Evolutionary conservation across 2,113 vertebrate genomes (phyloP).

Genomic region (Meleagris gallopavo): DNA sequence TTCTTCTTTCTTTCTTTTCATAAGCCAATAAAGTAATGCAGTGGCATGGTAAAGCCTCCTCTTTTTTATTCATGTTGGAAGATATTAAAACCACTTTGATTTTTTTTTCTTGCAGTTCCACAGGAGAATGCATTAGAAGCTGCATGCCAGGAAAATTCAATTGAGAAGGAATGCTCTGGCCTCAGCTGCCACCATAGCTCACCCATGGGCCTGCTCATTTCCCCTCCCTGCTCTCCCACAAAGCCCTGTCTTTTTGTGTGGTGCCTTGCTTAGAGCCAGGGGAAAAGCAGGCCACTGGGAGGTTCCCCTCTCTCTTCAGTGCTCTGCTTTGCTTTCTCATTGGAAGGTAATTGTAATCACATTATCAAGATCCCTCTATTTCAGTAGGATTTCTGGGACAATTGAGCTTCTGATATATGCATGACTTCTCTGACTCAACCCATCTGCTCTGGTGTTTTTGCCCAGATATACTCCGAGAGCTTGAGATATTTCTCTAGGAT

Average conservation of each 20-base stretch:
- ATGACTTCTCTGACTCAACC: neutral
- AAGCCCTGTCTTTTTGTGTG: neutral
- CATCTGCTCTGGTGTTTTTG: neutral
- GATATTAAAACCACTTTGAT: constrained; percentile 5
- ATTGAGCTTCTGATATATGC: fast-evolving
- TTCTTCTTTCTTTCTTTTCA: constrained; percentile 1
- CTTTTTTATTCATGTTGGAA: neutral
- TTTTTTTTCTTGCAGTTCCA: constrained; percentile 31
- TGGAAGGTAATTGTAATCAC: neutral
- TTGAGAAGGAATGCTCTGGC: constrained; percentile 16
- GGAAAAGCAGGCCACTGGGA: neutral
- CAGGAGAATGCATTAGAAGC: neutral
- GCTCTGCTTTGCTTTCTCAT: neutral
- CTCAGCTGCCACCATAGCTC: constrained; percentile 15
- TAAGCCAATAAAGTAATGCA: constrained; percentile 24
- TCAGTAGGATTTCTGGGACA: neutral
- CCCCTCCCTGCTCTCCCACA: neutral
- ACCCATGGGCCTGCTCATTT: neutral
- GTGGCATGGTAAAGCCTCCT: neutral
- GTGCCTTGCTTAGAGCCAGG: neutral
- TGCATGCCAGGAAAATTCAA: constrained; percentile 45
- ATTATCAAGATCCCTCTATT: neutral
- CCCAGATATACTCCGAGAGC: neutral
- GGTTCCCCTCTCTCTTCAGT: neutral
- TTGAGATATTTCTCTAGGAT: neutral